Percentiles rank a stretch among this genome's conserved stretches.
Evolutionary conservation across 2,888 invertebrate genomes (phyloP).

Genomic region (Endomychus coccineus): DNA sequence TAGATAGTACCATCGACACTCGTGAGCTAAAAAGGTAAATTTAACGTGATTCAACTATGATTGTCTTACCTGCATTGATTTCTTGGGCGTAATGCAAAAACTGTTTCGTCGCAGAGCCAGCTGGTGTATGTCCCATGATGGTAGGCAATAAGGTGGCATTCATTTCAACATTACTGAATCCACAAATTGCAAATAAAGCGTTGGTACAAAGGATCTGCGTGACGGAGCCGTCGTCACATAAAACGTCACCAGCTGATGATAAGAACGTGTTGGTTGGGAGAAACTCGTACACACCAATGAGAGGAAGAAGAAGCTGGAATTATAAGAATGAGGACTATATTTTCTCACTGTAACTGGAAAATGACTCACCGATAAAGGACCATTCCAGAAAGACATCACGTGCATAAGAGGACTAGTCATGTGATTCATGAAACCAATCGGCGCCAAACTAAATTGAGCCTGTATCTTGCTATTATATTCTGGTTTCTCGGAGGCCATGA

Average conservation of each 20-base stretch:
- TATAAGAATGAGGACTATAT: slow-evolving; percentile 10
- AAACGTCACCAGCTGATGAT: slow-evolving; percentile 26
- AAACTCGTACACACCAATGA: slow-evolving; percentile 54
- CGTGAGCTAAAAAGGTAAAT: too few relatives aligned
- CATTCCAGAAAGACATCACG: slow-evolving; percentile 25
- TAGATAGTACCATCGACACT: too few relatives aligned
- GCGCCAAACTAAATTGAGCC: slow-evolving; percentile 61
- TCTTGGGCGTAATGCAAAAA: slow-evolving; percentile 66
- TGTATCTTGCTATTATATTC: slow-evolving; percentile 60
- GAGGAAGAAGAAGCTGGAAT: slow-evolving; percentile 22
- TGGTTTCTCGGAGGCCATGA: slow-evolving; percentile 57
- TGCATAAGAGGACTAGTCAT: slow-evolving; percentile 39
- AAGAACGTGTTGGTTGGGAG: slow-evolving; percentile 52
- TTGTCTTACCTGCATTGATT: slow-evolving; percentile 43
- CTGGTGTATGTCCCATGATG: slow-evolving; percentile 33
- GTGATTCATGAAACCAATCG: slow-evolving; percentile 57
- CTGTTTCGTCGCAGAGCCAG: slow-evolving; percentile 53
- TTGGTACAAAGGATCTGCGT: slow-evolving; percentile 32
- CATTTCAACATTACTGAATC: slow-evolving; percentile 35
- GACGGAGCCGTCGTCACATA: slow-evolving; percentile 12
- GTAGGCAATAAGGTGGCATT: slow-evolving; percentile 33
- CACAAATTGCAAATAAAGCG: slow-evolving; percentile 34
- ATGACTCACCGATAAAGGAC: slow-evolving; percentile 22
- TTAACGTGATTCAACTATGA: too few relatives aligned
- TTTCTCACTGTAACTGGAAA: neutral